These are phyloP conservation scores for Acanthurus lineatus DNA, from an alignment of 2,797 vertebrate species.

Conservation along the genomic window DNA sequence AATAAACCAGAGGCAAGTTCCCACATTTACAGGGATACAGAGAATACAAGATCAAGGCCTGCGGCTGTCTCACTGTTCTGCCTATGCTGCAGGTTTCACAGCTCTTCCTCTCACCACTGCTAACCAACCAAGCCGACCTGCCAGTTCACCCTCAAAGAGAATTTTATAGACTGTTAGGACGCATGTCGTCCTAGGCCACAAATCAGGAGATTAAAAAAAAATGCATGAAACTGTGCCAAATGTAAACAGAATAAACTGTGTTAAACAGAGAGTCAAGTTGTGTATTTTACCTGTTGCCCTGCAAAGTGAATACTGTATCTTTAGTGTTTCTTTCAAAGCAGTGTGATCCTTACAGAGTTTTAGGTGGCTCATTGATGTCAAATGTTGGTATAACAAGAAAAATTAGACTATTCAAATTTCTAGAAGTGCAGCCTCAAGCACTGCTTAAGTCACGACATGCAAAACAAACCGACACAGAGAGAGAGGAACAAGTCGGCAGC, in stretches of 20 bases:
- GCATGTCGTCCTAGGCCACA: neutral
- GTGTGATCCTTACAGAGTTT: neutral
- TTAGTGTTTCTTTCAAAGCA: neutral
- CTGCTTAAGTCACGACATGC: neutral
- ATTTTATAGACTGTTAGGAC: constrained; percentile 11
- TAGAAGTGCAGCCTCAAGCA: neutral
- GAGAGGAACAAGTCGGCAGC: neutral
- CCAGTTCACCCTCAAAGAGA: constrained; percentile 14
- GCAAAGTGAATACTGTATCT: neutral
- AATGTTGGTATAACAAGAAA: neutral
- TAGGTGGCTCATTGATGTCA: neutral
- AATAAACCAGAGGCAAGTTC: constrained; percentile 29
- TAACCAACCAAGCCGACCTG: neutral
- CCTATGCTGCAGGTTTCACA: constrained; percentile 21
- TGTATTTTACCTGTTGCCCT: neutral
- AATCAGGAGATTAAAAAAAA: neutral
- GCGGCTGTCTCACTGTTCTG: constrained; percentile 3
- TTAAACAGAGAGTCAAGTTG: neutral
- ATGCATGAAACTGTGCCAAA: neutral
- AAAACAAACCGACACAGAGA: constrained; percentile 2
- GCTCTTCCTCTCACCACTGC: neutral
- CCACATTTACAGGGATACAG: constrained; percentile 21
- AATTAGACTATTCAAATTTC: neutral
- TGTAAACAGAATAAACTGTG: neutral
- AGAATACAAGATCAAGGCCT: constrained; percentile 49